Conservation (phyloP, 53 echinoderm and acorn worm species). For the Hippasteria phrygiana region DNA sequence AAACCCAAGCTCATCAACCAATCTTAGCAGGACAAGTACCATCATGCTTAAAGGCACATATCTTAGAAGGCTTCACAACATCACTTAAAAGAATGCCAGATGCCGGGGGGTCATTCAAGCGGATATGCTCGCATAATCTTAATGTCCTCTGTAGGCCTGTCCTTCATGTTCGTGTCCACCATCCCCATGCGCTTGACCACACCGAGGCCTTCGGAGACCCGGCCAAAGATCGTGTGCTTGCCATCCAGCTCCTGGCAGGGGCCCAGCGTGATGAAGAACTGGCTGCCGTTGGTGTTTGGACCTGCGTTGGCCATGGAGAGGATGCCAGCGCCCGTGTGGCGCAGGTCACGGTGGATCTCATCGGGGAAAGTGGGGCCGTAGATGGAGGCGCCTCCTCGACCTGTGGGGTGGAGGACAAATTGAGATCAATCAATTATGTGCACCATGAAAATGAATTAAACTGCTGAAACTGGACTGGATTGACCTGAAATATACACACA, state of each 20-base stretch:
- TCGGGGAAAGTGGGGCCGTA: conserved; percentile 91
- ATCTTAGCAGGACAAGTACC: too few species aligned
- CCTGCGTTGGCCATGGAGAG: conserved; percentile 99
- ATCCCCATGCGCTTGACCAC: conserved; percentile 92
- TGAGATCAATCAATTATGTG: neutral
- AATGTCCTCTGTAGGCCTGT: conserved; percentile 85
- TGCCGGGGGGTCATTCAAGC: neutral
- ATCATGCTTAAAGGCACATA: too few species aligned
- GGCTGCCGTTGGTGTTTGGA: conserved; percentile 96
- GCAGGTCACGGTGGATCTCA: conserved; percentile 85
- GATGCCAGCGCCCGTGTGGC: conserved; percentile 93
- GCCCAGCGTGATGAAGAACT: conserved; percentile 94
- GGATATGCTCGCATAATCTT: conserved; percentile 85
- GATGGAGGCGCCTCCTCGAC: conserved; percentile 92
- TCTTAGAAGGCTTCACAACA: too few species aligned
- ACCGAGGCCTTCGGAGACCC: conserved; percentile 77
- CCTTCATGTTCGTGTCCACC: conserved; percentile 87
- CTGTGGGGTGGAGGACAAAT: conserved; percentile 65
- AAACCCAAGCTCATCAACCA: too few species aligned
- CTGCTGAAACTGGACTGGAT: too few species aligned
- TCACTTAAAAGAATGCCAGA: too few species aligned
- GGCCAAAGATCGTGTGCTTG: conserved; percentile 93
- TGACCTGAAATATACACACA: too few species aligned
- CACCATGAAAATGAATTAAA: too few species aligned
- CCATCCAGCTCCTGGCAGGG: conserved; percentile 91